Base-by-base conservation (phyloP, 53 echinoderm and acorn worm species). In the Pentamera pediparva region DNA sequence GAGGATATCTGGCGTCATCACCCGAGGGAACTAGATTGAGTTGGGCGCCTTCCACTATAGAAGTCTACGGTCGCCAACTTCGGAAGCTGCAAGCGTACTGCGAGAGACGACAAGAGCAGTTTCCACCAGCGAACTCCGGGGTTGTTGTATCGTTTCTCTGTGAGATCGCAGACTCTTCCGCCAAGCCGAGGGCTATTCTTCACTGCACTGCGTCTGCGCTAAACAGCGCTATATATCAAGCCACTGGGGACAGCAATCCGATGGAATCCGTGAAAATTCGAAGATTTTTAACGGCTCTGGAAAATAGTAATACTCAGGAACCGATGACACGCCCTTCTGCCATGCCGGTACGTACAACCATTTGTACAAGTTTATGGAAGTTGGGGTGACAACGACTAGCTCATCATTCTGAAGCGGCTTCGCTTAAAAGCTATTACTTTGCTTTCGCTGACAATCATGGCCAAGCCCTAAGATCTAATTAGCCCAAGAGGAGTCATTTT, bases 331-430 rank as follows among this genome's bases (percentile, higher is more conserved):
- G 48, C 20, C 60, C 75, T 6, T 79, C 79, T 38, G 79, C 38
- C 21, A 77, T 62, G 63, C 77, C 77, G 31, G 43, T 77, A n/a
- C n/a, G n/a, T n/a, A 19, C 70, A 79, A 53, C 79, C 79, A 37
- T 79, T 79, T 79, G 79, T 56, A 32, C 39, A 19, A 70, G 38
- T 79, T 53, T 79, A 69, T 55, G 35, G 57, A 55, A 34, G 61
- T 13, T 79, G 70, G 69, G 79, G 79, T 50, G 38, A 75, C 27
- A 82, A 75, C 53, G 56, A 13, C 6, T 18, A 55, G 11, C 56
- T 55, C 21, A 55, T 20, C 56, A n/a, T n/a, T n/a, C 56, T 55
- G 6, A 55, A 80, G 37, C 61, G 36, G 8, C 45, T 80, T 29
- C n/a, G 80, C 21, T 41, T 70, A 37, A 71, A 75, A 63, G 82